A percentile compares a stretch with the other conserved stretches of the same genome.
These are phyloP conservation scores for Ctenosaura bakeri DNA, from an alignment of 2,797 vertebrate species.

Conservation along the genomic window DNA sequence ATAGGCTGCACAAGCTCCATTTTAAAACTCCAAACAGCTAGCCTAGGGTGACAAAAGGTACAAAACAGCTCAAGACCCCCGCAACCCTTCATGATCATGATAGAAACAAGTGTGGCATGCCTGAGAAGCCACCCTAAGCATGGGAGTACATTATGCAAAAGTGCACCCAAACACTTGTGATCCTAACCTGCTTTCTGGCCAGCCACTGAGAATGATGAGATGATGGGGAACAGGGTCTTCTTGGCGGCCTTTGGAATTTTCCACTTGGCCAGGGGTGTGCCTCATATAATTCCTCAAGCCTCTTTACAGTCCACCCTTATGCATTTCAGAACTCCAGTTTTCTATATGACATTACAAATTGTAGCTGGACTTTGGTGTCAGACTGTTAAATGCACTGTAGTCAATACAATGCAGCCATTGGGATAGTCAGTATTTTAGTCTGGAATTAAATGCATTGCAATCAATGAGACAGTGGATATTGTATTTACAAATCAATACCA, in stretches of 20 bases:
- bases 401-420: no score
- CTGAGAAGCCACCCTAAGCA: background rate
- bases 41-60: background rate
- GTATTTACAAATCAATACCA: no score
- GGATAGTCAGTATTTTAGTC: no score
- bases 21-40: background rate
- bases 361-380: no score
- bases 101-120: background rate
- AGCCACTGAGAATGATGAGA: background rate
- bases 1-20: no score
- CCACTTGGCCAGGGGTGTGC: background rate
- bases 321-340: no score
- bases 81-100: background rate
- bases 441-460: no score
- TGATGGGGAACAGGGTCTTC: background rate
- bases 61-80: background rate
- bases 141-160: background rate
- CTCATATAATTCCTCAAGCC: no score
- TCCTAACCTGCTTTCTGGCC: background rate
- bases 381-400: no score
- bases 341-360: no score
- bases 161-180: background rate
- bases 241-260: background rate
- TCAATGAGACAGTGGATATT: no score
- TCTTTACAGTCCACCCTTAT: no score